phyloP scores from a whole-genome alignment of 1,140 invertebrate species.

The Homarus americanus region DNA sequence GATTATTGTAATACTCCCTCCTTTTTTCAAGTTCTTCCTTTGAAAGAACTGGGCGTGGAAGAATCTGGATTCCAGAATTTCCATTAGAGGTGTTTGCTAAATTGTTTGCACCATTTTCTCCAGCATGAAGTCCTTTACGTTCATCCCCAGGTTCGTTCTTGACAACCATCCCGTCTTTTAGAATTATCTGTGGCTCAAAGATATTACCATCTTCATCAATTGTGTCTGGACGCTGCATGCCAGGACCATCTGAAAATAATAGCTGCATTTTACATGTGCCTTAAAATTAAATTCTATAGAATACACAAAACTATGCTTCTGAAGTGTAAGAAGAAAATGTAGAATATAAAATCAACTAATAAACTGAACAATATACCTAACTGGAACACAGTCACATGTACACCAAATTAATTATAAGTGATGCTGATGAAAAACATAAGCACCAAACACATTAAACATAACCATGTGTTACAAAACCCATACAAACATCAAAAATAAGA shows the following conservation, averaged over 20 bases:
- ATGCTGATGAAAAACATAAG: neutral
- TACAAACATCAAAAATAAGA: neutral
- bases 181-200: constrained; percentile 73
- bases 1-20: constrained; percentile 74
- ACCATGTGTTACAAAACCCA: neutral
- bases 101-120: constrained; percentile 5
- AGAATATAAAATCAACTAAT: neutral
- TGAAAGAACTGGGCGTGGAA: constrained; percentile 62
- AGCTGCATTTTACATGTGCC: neutral
- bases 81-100: constrained; percentile 58
- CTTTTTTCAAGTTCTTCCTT: constrained; percentile 73
- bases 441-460: neutral
- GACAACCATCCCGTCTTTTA: constrained; percentile 73
- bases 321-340: neutral
- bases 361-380: neutral
- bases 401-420: neutral
- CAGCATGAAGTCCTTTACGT: neutral
- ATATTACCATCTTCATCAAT: constrained; percentile 75
- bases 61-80: constrained; percentile 39
- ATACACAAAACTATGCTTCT: constrained; percentile 1
- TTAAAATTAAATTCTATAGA: neutral
- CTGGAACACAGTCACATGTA: neutral
- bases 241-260: constrained; percentile 69
- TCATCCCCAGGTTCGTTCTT: constrained; percentile 68
- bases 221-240: constrained; percentile 74